phyloP scores from a whole-genome alignment of 2,113 vertebrate species.

The Sebastes fasciatus region DNA sequence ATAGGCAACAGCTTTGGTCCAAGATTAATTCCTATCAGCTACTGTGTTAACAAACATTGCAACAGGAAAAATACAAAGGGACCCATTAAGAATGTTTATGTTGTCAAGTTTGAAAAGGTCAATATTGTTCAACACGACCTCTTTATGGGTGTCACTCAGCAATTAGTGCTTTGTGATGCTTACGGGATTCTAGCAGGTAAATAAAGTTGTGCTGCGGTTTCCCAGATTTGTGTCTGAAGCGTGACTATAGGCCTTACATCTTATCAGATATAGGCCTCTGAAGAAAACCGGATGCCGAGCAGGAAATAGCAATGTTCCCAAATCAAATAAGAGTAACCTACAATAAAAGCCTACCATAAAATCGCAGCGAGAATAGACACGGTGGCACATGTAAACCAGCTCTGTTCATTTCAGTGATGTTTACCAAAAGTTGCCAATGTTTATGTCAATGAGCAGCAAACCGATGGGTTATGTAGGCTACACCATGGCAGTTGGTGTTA shows the following conservation, averaged over 20 bases:
- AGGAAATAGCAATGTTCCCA: slow-evolving; percentile 22
- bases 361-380: neutral
- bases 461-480: neutral
- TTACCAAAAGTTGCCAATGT: neutral
- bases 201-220: neutral
- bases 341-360: slow-evolving; percentile 35
- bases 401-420: neutral
- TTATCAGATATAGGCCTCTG: slow-evolving; percentile 3
- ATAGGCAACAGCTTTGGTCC: too few species aligned
- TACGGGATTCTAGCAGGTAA: neutral
- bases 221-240: neutral
- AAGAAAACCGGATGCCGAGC: slow-evolving; percentile 13
- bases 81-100: too few species aligned
- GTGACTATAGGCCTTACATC: neutral
- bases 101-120: too few species aligned
- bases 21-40: too few species aligned
- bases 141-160: neutral
- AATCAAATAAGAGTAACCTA: slow-evolving; percentile 9
- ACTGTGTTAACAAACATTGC: too few species aligned
- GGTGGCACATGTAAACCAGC: neutral
- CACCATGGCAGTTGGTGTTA: neutral
- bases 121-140: neutral
- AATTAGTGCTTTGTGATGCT: neutral
- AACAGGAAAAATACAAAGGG: too few species aligned
- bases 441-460: neutral